A percentile compares a stretch with the other conserved stretches of the same genome.
Conservation (phyloP, 2,797 vertebrate genomes). For the Phataginus tetradactyla region DNA sequence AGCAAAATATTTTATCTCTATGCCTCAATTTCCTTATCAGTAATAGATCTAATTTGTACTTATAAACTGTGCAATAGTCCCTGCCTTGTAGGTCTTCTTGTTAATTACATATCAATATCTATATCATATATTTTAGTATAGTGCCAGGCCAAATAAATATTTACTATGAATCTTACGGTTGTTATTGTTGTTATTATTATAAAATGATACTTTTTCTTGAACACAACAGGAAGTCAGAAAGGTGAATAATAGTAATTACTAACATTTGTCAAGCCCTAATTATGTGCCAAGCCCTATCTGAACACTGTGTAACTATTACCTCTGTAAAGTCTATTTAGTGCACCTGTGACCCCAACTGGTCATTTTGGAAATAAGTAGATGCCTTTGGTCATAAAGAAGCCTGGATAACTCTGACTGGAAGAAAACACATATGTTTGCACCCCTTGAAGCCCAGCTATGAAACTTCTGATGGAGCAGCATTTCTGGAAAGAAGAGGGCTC, state of each 20-base stretch:
- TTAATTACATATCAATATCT: not conserved
- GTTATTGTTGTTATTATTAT: not conserved
- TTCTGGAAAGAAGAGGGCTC: not conserved
- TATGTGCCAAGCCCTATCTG: not conserved
- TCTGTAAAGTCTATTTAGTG: not conserved
- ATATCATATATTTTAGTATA: not conserved
- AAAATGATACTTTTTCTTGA: not conserved
- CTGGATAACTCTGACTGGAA: not conserved
- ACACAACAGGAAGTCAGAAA: not conserved
- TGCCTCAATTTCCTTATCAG: not conserved
- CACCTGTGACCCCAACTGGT: not conserved
- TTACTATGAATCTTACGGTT: not conserved
- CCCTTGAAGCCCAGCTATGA: not conserved
- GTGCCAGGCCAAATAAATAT: not conserved
- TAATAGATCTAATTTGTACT: not conserved
- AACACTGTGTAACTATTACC: not conserved
- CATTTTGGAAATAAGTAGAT: constrained; percentile 34
- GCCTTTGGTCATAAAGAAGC: not conserved
- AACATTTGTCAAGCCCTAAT: not conserved
- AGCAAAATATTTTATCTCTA: not conserved
- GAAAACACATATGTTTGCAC: not conserved
- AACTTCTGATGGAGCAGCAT: not conserved
- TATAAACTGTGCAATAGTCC: not conserved
- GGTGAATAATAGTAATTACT: not conserved
- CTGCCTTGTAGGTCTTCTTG: not conserved